Evolutionary conservation across 2,113 vertebrate genomes (phyloP).

Genomic region (Benitochromis conjunctus): DNA sequence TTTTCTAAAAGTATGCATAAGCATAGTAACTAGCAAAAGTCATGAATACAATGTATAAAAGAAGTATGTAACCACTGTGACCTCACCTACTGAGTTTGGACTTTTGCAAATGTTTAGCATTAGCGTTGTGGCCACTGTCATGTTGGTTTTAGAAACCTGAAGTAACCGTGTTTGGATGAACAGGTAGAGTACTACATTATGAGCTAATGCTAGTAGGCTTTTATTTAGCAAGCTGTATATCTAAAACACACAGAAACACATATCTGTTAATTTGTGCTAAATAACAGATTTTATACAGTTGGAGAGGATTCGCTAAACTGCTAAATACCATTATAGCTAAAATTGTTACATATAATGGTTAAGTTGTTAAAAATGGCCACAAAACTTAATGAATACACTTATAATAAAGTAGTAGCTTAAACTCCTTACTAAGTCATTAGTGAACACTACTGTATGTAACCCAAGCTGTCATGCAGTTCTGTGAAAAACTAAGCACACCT

Average conservation of each 20-base stretch:
- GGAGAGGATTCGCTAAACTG: not conserved
- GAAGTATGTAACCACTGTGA: fast-evolving
- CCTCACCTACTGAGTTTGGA: not conserved
- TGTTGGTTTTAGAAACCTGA: not conserved
- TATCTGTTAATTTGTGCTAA: not conserved
- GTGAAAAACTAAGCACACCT: not conserved
- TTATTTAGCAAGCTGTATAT: not conserved
- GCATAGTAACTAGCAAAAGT: not conserved
- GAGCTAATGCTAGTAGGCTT: not conserved
- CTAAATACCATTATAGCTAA: not conserved
- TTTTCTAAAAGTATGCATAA: not conserved
- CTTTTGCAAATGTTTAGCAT: not conserved
- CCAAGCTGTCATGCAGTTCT: not conserved
- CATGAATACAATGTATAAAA: not conserved
- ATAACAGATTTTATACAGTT: not conserved
- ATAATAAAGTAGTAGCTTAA: not conserved
- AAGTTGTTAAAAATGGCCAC: not conserved
- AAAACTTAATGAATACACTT: not conserved
- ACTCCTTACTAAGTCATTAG: not conserved
- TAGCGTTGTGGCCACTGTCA: not conserved
- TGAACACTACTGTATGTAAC: not conserved
- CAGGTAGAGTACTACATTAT: fast-evolving
- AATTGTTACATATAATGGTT: not conserved
- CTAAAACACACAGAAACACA: not conserved
- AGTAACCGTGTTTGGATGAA: not conserved